Conservation (phyloP, 2,888 invertebrate species). For the Penaeus monodon region DNA sequence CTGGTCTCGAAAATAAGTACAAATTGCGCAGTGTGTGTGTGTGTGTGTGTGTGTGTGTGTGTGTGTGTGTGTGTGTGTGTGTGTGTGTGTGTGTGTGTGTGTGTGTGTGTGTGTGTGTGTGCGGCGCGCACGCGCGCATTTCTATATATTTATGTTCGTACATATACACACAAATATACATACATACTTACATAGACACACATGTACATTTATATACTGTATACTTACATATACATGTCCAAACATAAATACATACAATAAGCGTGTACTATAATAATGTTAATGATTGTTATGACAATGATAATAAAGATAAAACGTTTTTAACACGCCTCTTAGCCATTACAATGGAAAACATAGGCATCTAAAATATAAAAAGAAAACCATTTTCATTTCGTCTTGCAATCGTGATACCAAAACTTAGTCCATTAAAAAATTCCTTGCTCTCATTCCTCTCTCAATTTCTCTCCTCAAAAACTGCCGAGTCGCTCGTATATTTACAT, state of each 20-base stretch:
- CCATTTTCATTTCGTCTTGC: no score
- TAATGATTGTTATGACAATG: neutral
- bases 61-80: conserved; percentile 21
- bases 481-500: no score
- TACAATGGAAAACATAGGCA: no score
- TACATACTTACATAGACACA: neutral
- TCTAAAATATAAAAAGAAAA: no score
- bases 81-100: neutral
- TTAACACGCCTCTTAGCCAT: no score
- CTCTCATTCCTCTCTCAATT: no score
- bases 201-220: neutral
- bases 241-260: no score
- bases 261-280: neutral
- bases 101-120: no score
- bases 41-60: conserved; percentile 21
- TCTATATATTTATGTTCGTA: neutral
- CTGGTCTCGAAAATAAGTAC: neutral
- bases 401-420: no score
- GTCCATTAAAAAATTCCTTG: no score
- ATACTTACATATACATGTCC: neutral
- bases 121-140: no score
- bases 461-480: neutral
- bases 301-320: no score
- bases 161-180: neutral
- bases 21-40: neutral